Evolutionary conservation across 2,888 invertebrate genomes (phyloP).

Genomic region (Sarcophaga variegata): DNA sequence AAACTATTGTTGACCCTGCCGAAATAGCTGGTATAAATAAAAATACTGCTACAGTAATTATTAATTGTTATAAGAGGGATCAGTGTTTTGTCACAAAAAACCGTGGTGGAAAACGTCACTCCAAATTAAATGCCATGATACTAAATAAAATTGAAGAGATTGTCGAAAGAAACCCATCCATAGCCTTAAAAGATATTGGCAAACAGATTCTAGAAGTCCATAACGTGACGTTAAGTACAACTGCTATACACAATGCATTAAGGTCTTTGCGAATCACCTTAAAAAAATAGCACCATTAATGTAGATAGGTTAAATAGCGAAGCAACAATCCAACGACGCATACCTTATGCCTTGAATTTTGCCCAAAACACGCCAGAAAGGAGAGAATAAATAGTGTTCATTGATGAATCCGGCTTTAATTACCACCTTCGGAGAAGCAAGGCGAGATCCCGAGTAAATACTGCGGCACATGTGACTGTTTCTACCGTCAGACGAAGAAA

Average conservation of each 20-base stretch:
- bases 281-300: conserved; percentile 33
- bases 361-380: not conserved
- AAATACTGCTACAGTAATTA: no score
- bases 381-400: conserved; percentile 22
- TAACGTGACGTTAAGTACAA: conserved; percentile 27
- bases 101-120: no score
- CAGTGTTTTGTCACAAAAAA: no score
- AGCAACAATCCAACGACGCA: conserved; percentile 22
- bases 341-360: conserved; percentile 13
- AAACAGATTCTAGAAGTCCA: conserved; percentile 18
- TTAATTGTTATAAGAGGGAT: no score
- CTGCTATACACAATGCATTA: conserved; percentile 16
- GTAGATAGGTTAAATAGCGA: conserved; percentile 10
- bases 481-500: conserved; percentile 1
- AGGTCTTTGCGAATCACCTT: conserved; percentile 20
- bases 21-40: no score
- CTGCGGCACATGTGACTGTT: conserved; percentile 16
- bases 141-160: no score
- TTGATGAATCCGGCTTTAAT: conserved; percentile 13
- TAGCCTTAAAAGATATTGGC: conserved; percentile 13
- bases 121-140: no score
- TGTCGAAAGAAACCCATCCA: no score
- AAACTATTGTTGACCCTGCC: no score
- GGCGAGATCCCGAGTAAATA: conserved; percentile 16
- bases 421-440: conserved; percentile 1